Base-by-base conservation (phyloP, 2,888 invertebrate species). In the Pecten maximus region DNA sequence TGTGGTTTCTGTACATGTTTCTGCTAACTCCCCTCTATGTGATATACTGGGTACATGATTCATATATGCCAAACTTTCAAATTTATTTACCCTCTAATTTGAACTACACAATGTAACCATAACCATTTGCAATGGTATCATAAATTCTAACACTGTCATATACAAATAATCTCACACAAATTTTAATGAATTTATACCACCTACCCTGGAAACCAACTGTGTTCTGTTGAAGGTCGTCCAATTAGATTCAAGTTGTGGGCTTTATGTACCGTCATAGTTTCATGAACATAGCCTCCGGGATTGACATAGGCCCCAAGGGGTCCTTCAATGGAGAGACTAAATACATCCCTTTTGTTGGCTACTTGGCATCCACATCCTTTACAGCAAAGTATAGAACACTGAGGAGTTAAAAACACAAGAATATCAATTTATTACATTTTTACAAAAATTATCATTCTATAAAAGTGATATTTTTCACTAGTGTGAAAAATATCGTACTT, bases 151-250 rank as follows among this genome's bases (percentile, higher is more conserved):
- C 28, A 19, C 40, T 6, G 87, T 44, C 6, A 44, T 44, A 44
- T 44, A 44, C 44, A 44, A 44, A 44, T 6, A 10, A 44, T 44
- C 12, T 6, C 8, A n/a, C 6, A 44, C 44, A 48, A 39, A 88
- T 35, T 35, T n/a, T 98, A n/a, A n/a, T n/a, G n/a, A n/a, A 98
- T 60, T 98, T 98, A 95, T 48, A 96, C 96, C 90, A 95, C 97
- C 97, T 97, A 98, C 98, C 98, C 98, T 10, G 98, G 98, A 96
- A 98, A 98, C 98, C 98, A 98, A 93, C 98, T 98, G 95, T 98
- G 98, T 94, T 98, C 97, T n/a, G 97, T 97, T 0, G 98, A 98
- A 0, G 98, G 97, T 88, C 96, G 94, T 8, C 97, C 97, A 48
- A 97, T 97, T 48, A 96, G 94, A 16, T 95, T 94, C 28, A 98